Conservation (phyloP, 1,140 invertebrate genomes). For the Polyergus mexicanus region DNA sequence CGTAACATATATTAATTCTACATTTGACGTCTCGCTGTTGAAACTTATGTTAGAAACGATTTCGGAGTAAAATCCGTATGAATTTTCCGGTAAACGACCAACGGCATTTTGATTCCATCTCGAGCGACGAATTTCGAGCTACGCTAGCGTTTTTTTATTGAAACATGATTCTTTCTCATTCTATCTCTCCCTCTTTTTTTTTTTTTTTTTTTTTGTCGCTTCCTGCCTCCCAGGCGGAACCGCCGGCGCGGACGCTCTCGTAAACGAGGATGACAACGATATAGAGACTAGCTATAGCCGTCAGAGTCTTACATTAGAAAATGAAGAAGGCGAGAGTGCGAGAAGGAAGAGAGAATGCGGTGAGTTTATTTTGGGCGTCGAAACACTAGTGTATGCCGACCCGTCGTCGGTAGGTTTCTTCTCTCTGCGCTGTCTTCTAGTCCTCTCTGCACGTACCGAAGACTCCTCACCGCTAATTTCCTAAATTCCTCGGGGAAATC, state of each 20-base stretch:
- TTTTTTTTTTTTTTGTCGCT: conserved; percentile 8
- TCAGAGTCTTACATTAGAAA: conserved; percentile 59
- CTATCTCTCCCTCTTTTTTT: background rate
- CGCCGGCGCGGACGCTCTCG: conserved; percentile 37
- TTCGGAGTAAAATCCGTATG: background rate
- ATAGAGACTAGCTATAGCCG: conserved; percentile 62
- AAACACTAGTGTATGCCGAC: conserved; percentile 72
- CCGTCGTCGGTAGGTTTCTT: conserved; percentile 52
- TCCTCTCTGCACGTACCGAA: conserved; percentile 6
- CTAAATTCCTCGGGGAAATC: conserved; percentile 16
- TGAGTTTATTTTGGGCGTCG: conserved; percentile 83
- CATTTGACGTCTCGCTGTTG: background rate
- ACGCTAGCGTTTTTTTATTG: conserved; percentile 6
- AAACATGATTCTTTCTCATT: background rate
- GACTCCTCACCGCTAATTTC: conserved; percentile 21
- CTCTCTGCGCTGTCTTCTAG: conserved; percentile 47
- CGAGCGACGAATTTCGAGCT: background rate
- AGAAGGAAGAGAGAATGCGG: conserved; percentile 64
- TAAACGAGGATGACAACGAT: conserved; percentile 58
- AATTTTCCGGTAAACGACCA: background rate
- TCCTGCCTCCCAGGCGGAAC: conserved; percentile 25
- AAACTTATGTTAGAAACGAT: background rate
- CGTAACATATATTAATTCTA: background rate
- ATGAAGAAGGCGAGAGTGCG: conserved; percentile 40
- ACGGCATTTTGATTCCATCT: conserved; percentile 14